Percentiles rank a stretch among this genome's conserved stretches.
phyloP scores from a whole-genome alignment of 2,113 vertebrate species.

The Psittacus erithacus region DNA sequence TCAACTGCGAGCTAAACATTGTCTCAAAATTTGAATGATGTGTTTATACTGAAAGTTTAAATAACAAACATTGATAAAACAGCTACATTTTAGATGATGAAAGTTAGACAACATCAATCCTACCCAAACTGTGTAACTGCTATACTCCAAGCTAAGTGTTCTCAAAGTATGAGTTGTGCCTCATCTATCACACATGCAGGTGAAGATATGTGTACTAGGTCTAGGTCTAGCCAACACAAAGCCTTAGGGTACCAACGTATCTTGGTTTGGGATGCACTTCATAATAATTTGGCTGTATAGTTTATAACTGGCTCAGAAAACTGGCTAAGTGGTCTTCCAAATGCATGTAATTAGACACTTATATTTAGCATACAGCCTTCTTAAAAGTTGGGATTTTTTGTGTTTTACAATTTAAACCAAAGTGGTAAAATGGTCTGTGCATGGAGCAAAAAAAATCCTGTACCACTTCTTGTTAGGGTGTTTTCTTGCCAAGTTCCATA shows the following conservation, averaged over 20 bases:
- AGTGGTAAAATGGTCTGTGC: neutral
- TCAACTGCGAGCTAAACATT: neutral
- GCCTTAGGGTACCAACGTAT: neutral
- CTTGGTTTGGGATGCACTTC: neutral
- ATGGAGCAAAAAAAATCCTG: neutral
- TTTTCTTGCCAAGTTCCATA: neutral
- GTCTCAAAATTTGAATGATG: neutral
- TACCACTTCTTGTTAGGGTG: rapidly evolving
- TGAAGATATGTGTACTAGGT: neutral
- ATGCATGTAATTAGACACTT: neutral
- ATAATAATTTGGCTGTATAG: neutral
- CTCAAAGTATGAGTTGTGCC: neutral
- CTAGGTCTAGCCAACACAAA: neutral
- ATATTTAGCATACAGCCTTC: rapidly evolving
- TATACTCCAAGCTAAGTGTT: neutral
- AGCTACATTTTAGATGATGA: neutral
- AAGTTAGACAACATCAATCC: neutral
- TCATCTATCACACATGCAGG: neutral
- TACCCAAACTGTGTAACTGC: neutral
- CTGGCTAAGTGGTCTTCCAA: neutral
- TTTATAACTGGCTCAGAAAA: neutral
- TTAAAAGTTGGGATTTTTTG: neutral
- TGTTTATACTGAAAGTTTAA: neutral
- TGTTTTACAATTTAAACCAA: neutral
- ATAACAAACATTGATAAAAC: neutral